Base-by-base conservation (phyloP, 2,113 vertebrate genomes). In the Phalacrocorax aristotelis region DNA sequence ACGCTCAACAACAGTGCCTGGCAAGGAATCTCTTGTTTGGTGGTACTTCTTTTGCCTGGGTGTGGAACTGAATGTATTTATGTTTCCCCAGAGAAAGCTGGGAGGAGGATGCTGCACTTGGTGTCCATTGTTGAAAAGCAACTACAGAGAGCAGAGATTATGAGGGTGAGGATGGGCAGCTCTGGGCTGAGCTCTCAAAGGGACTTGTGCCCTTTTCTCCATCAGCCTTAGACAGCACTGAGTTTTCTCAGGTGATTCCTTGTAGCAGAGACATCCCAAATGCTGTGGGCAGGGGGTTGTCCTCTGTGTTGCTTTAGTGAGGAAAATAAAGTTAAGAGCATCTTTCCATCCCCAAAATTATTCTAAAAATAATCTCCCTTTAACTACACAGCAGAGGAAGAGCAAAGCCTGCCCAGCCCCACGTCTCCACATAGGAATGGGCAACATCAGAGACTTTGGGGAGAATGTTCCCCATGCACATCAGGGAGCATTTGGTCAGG, bases 401-500 rank as follows among this genome's bases (percentile, higher is more conserved):
- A 48, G 40, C 62, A 40, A 57, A 74, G 58, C 64, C 27, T 42
- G 71, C 48, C 62, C 52, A 66, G 52, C 23, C 38, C 0, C 11
- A 0, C 21, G 36, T 18, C 23, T 66, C 68, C 13, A 6, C 68
- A 3, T 5, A 40, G 70, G 83, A 71, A 36, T 4, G 25, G 79
- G 46, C 54, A 61, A 44, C 86, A 83, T 29, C 62, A 34, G 58
- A 92, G 54, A 27, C 71, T 54, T 15, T 10, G 66, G n/a, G 87
- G 12, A 89, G 68, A 74, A 60, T 30, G 79, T 5, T 87, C 32
- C 81, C 55, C 3, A 15, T 0, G 5, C 27, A 16, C 65, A 30
- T 36, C n/a, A 49, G 32, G 21, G 38, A 80, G 34, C 0, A 0
- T 38, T 32, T 36, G 8, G n/a, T 13, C 6, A 6, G 54, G 60